phyloP scores from a whole-genome alignment of 2,888 invertebrate species.

The Clusia tigrina region DNA sequence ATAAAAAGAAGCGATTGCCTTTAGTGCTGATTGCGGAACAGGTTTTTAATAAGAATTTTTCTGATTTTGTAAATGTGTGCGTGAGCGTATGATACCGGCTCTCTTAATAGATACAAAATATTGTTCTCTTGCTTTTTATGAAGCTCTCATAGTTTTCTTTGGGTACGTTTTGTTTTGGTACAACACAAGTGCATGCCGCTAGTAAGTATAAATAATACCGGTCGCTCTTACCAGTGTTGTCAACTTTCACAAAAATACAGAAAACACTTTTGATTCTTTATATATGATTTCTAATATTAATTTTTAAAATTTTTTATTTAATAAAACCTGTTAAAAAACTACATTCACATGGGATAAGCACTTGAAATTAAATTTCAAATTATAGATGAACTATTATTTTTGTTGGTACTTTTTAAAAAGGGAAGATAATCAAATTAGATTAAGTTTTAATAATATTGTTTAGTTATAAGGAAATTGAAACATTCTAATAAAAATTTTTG shows the following conservation, averaged over 20 bases:
- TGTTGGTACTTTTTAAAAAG: too few relatives aligned
- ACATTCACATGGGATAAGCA: too few relatives aligned
- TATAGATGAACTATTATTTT: too few relatives aligned
- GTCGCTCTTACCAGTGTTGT: neutral
- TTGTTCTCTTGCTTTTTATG: too few relatives aligned
- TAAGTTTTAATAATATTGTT: too few relatives aligned
- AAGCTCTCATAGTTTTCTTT: constrained; percentile 27
- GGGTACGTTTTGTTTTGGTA: constrained; percentile 59
- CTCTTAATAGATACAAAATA: too few relatives aligned
- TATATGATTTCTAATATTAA: neutral
- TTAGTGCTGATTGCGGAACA: constrained; percentile 49
- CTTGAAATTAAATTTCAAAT: too few relatives aligned
- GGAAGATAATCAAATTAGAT: too few relatives aligned
- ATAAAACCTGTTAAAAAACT: too few relatives aligned
- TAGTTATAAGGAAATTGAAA: too few relatives aligned
- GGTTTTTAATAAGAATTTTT: constrained; percentile 37
- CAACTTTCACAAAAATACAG: neutral
- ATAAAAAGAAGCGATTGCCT: constrained; percentile 44
- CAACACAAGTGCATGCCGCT: constrained; percentile 40
- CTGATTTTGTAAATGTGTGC: constrained; percentile 23
- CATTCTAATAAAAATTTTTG: too few relatives aligned
- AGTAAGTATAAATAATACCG: neutral
- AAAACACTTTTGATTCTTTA: neutral
- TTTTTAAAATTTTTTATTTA: neutral
- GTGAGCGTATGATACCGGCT: too few relatives aligned